A percentile compares a stretch with the other conserved stretches of the same genome.
Conservation (phyloP, 23 tunicate species). For the Ascidia mentula region DNA sequence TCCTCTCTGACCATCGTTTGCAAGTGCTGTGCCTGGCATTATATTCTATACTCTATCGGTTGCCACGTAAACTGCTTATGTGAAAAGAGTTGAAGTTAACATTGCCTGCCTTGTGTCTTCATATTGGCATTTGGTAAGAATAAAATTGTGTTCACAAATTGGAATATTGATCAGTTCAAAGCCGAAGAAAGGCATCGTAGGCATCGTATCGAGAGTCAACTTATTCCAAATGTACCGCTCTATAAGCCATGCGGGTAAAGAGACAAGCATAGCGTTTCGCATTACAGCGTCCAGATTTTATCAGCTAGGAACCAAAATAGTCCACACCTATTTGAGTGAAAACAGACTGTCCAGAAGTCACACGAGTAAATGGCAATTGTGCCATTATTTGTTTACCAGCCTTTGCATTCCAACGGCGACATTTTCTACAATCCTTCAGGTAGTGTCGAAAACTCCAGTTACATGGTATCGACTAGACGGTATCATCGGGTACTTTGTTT, state of each 20-base stretch:
- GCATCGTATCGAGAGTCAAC: constrained; percentile 17
- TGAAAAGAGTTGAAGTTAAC: too few species aligned
- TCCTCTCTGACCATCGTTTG: too few species aligned
- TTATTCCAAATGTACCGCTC: constrained; percentile 12
- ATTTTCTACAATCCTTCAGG: neutral
- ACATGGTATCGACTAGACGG: neutral
- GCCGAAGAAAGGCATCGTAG: too few species aligned
- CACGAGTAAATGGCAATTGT: constrained; percentile 22
- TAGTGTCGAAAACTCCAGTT: constrained; percentile 5
- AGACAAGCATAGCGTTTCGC: constrained; percentile 35
- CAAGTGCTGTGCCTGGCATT: too few species aligned
- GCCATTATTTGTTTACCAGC: constrained; percentile 29
- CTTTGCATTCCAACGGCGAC: constrained; percentile 15
- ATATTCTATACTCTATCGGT: too few species aligned
- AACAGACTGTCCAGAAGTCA: constrained; percentile 8
- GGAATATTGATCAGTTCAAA: too few species aligned
- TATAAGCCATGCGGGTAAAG: neutral
- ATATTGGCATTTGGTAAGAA: too few species aligned
- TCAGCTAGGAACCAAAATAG: constrained; percentile 29
- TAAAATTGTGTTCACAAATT: too few species aligned
- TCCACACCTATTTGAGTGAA: constrained; percentile 19
- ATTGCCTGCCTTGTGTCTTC: too few species aligned
- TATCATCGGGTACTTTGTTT: too few species aligned
- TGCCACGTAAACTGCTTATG: too few species aligned
- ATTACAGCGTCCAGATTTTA: constrained; percentile 29